phyloP scores from a whole-genome alignment of 1,140 invertebrate species.

The Formica exsecta region DNA sequence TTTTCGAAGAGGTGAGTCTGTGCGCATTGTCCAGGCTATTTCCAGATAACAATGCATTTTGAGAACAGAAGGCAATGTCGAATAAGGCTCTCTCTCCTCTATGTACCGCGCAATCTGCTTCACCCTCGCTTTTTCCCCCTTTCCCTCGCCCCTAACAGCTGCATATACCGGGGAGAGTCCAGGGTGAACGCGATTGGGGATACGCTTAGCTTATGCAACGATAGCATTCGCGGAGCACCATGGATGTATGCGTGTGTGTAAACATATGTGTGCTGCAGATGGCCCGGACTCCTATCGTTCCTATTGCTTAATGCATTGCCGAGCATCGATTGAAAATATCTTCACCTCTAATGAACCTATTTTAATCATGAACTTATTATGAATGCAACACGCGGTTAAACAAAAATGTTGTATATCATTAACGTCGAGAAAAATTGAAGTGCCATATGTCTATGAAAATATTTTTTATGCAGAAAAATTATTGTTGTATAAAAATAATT shows the following conservation, averaged over 20 bases:
- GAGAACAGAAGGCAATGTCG: slow-evolving; percentile 42
- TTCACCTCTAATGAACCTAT: slow-evolving; percentile 37
- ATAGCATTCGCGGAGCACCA: slow-evolving; percentile 44
- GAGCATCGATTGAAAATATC: slow-evolving; percentile 42
- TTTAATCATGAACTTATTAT: not conserved
- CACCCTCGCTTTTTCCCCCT: slow-evolving; percentile 60
- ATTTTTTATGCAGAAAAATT: not conserved
- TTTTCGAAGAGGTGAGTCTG: not conserved
- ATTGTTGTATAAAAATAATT: not conserved
- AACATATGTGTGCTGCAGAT: slow-evolving; percentile 65
- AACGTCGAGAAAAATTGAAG: not conserved
- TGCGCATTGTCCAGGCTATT: not conserved
- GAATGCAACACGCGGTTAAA: not conserved
- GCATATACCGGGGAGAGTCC: slow-evolving; percentile 19
- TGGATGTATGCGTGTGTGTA: slow-evolving; percentile 25
- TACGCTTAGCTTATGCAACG: slow-evolving; percentile 56
- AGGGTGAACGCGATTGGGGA: slow-evolving; percentile 45
- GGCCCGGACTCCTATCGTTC: slow-evolving; percentile 50
- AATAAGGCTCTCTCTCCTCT: slow-evolving; percentile 17
- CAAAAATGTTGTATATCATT: not conserved
- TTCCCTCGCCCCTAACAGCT: slow-evolving; percentile 53
- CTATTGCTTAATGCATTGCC: slow-evolving; percentile 24
- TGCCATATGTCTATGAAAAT: not conserved
- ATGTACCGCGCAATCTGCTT: slow-evolving; percentile 47
- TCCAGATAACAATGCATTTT: slow-evolving; percentile 28